These are phyloP conservation scores for Zosterops lateralis DNA, from an alignment of 2,113 vertebrate genomes.

Conservation along the genomic window DNA sequence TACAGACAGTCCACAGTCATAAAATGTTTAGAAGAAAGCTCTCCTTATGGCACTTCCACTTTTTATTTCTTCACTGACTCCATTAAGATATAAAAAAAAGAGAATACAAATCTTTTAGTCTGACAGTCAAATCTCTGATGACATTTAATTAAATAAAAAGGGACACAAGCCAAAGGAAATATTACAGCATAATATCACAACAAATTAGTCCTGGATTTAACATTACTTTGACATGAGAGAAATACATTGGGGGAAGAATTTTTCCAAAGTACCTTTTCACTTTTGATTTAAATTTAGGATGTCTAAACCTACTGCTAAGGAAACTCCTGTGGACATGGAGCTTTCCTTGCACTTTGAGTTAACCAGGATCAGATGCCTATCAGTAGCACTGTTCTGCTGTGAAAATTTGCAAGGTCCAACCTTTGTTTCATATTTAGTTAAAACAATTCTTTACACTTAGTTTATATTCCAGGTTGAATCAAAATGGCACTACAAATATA, in stretches of 20 bases:
- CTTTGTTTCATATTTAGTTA: not conserved
- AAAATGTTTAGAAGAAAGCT: not conserved
- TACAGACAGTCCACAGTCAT: not conserved
- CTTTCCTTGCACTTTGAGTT: not conserved
- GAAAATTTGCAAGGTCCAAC: not conserved
- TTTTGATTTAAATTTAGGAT: constrained; percentile 22
- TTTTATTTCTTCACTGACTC: not conserved
- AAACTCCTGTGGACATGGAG: not conserved
- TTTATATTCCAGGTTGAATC: not conserved
- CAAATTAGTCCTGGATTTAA: not conserved
- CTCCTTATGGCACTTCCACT: not conserved
- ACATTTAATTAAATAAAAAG: constrained; percentile 25
- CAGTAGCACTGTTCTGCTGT: not conserved
- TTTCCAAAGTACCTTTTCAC: constrained; percentile 1
- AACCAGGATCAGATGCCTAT: not conserved
- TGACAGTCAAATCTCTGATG: not conserved
- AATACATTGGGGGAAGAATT: not conserved
- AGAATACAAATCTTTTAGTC: constrained; percentile 7
- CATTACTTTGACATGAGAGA: not conserved
- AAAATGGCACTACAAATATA: not conserved
- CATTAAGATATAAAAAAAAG: constrained; percentile 19
- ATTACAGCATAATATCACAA: not conserved
- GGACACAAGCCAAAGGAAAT: not conserved
- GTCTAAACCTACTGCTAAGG: not conserved
- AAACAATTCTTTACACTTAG: not conserved